These are phyloP conservation scores for Hyperoplus lanceolatus DNA, from an alignment of 2,797 vertebrate genomes.

Conservation along the genomic window DNA sequence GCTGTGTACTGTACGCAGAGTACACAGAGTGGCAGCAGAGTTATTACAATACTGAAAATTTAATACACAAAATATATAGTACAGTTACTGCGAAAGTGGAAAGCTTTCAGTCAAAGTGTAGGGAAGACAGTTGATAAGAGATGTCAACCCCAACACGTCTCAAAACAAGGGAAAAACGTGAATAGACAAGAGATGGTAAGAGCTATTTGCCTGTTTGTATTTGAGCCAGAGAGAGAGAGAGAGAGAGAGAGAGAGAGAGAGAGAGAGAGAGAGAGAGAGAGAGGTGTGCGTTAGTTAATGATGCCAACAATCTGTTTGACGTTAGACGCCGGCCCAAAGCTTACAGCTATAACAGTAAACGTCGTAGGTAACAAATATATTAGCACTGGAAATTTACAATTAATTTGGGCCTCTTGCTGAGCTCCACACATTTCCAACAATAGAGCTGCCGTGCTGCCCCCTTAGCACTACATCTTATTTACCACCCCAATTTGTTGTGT, in stretches of 20 bases:
- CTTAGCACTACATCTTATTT: slow-evolving; percentile 52
- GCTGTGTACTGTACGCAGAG: background rate
- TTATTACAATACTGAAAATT: background rate
- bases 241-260: no score
- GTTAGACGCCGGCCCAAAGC: slow-evolving; percentile 39
- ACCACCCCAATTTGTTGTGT: slow-evolving; percentile 39
- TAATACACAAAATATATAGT: background rate
- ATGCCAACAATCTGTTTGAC: slow-evolving; percentile 43
- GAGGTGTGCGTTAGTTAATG: slow-evolving; percentile 20
- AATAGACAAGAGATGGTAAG: background rate
- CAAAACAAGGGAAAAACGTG: background rate
- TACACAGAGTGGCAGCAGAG: background rate
- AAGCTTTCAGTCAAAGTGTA: background rate
- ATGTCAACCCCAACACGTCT: background rate
- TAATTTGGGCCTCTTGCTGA: slow-evolving; percentile 46
- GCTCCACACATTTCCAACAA: slow-evolving; percentile 42
- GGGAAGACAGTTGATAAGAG: background rate
- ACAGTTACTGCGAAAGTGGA: background rate
- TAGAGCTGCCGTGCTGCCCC: slow-evolving; percentile 13
- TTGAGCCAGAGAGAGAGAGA: background rate
- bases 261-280: no score
- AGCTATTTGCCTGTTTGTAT: slow-evolving; percentile 11
- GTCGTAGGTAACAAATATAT: slow-evolving; percentile 35
- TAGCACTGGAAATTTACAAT: slow-evolving; percentile 47
- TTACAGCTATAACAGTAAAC: slow-evolving; percentile 35